phyloP scores from a whole-genome alignment of 92 coral and sea anemone species.

The Porites divaricata region DNA sequence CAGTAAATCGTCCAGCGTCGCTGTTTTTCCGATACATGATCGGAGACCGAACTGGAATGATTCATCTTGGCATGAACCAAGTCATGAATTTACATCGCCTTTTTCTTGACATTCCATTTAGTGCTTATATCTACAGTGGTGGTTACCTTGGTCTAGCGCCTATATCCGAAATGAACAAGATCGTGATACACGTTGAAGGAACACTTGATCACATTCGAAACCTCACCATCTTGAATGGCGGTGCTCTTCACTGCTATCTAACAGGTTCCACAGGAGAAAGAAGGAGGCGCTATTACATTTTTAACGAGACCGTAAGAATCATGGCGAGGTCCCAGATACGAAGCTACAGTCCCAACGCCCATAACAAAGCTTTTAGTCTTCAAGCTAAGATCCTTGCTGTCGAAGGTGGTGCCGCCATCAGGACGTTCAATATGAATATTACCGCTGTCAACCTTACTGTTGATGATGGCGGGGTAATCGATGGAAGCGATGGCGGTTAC shows the following conservation, averaged over 20 bases:
- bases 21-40: slow-evolving; percentile 92
- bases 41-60: slow-evolving; percentile 96
- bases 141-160: slow-evolving; percentile 92
- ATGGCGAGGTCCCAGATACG: slow-evolving; percentile 91
- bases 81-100: slow-evolving; percentile 83
- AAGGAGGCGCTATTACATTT: slow-evolving; percentile 47
- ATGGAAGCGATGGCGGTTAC: slow-evolving; percentile 81
- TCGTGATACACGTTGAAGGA: slow-evolving; percentile 94
- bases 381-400: slow-evolving; percentile 84
- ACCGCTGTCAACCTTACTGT: slow-evolving; percentile 84
- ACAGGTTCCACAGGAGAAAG: slow-evolving; percentile 89
- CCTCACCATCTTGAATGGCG: slow-evolving; percentile 89
- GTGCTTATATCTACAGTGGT: slow-evolving; percentile 89
- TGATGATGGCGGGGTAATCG: slow-evolving; percentile 91
- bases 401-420: slow-evolving; percentile 93
- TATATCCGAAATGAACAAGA: slow-evolving; percentile 88
- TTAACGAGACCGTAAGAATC: slow-evolving; percentile 93
- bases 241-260: slow-evolving; percentile 78
- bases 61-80: slow-evolving; percentile 85
- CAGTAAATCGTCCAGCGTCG: slow-evolving; percentile 71
- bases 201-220: slow-evolving; percentile 86
- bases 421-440: slow-evolving; percentile 76
- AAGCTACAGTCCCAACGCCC: slow-evolving; percentile 85
- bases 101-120: slow-evolving; percentile 94
- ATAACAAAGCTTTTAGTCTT: slow-evolving; percentile 62